Percentiles rank a stretch among this genome's conserved stretches.
Conservation (phyloP, 1,140 invertebrate species). For the Drosophila navojoa region DNA sequence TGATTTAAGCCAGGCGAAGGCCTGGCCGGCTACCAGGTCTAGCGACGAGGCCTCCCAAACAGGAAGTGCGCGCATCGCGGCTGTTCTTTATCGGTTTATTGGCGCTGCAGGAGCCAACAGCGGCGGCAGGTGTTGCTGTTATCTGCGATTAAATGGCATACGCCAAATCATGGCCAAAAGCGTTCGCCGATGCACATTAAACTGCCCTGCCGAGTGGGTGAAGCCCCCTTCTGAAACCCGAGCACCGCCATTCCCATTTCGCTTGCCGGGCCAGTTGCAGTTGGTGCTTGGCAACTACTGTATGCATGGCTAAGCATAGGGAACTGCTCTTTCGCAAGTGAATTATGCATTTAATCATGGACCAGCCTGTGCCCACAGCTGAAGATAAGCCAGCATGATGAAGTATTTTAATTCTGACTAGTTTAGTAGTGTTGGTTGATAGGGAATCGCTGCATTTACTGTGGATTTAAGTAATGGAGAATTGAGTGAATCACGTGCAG, state of each 20-base stretch:
- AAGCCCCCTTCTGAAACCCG: background rate
- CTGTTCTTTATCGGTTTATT: conserved; percentile 67
- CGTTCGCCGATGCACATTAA: conserved; percentile 72
- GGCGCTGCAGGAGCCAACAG: conserved; percentile 66
- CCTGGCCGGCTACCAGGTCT: conserved; percentile 31
- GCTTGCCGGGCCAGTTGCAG: too few species aligned
- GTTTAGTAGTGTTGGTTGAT: too few species aligned
- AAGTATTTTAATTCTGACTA: too few species aligned
- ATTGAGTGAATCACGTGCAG: too few species aligned
- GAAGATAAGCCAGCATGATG: too few species aligned
- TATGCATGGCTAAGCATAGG: background rate
- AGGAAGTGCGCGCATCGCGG: conserved; percentile 66
- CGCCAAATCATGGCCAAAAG: conserved; percentile 78
- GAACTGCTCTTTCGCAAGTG: too few species aligned
- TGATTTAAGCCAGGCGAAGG: conserved; percentile 58
- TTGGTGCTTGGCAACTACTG: conserved; percentile 2
- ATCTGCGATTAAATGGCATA: conserved; percentile 80
- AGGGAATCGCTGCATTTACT: too few species aligned
- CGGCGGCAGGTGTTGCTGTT: conserved; percentile 74
- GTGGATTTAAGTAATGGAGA: too few species aligned
- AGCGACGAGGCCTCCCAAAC: conserved; percentile 19
- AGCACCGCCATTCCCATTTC: background rate
- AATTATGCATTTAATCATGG: too few species aligned
- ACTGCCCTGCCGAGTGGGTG: conserved; percentile 43
- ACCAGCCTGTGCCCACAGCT: too few species aligned